Conservation (phyloP, 2,888 invertebrate species). For the Caenorhabditis angaria region DNA sequence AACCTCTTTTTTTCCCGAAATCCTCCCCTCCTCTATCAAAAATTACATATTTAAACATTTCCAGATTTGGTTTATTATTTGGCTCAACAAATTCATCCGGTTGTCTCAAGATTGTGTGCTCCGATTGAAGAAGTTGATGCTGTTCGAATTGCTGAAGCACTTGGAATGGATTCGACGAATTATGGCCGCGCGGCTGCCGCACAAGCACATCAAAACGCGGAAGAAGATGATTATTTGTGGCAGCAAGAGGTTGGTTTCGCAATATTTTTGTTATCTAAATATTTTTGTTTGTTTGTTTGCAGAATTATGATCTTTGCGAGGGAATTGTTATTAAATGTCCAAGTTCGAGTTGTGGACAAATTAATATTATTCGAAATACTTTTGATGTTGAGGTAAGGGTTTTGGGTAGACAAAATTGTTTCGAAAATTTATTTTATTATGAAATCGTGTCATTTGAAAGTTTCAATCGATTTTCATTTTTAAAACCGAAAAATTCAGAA, state of each 20-base stretch:
- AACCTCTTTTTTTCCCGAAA: constrained; percentile 20
- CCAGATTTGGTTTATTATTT: constrained; percentile 90
- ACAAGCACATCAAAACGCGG: constrained; percentile 31
- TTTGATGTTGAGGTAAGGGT: constrained; percentile 26
- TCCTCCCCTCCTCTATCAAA: too few relatives aligned
- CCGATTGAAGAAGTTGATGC: constrained; percentile 93
- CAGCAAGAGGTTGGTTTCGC: constrained; percentile 21
- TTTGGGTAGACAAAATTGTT: too few relatives aligned
- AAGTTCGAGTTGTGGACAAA: constrained; percentile 17
- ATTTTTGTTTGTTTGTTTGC: constrained; percentile 3
- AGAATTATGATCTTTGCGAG: constrained; percentile 40
- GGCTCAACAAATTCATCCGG: constrained; percentile 93
- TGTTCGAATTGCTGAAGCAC: constrained; percentile 83
- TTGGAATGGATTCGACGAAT: constrained; percentile 52
- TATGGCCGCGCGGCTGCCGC: constrained; percentile 50
- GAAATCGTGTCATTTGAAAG: too few relatives aligned
- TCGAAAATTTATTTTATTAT: too few relatives aligned
- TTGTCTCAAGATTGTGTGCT: constrained; percentile 91
- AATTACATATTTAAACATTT: too few relatives aligned
- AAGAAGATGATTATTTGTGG: constrained; percentile 44
- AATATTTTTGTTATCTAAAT: too few relatives aligned
- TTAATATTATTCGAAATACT: constrained; percentile 33
- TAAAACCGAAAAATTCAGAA: too few relatives aligned
- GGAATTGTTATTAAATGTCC: constrained; percentile 31
- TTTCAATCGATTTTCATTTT: too few relatives aligned